phyloP scores from a whole-genome alignment of 2,888 invertebrate genomes.

The Andrena haemorrhoa region DNA sequence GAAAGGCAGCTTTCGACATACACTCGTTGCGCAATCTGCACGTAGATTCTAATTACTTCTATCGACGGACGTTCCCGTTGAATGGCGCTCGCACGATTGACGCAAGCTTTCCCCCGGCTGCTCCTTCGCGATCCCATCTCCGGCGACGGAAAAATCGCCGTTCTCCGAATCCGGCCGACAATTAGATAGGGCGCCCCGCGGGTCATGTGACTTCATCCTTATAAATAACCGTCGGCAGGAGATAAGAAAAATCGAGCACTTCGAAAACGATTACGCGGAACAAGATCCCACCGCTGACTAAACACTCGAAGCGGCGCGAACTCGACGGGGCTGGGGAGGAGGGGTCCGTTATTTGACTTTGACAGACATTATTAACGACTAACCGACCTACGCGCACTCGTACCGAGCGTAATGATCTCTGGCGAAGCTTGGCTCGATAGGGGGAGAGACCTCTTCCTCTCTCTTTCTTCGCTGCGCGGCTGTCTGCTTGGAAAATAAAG shows the following conservation, averaged over 20 bases:
- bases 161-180: neutral
- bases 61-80: no score
- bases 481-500: conserved; percentile 52
- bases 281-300: conserved; percentile 42
- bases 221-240: conserved; percentile 45
- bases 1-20: no score
- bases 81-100: no score
- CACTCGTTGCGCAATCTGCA: no score
- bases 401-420: conserved; percentile 45
- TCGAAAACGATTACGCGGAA: conserved; percentile 52
- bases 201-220: conserved; percentile 44
- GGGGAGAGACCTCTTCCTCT: conserved; percentile 8
- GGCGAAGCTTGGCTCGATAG: conserved; percentile 39
- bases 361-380: conserved; percentile 66
- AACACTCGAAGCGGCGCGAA: conserved; percentile 26
- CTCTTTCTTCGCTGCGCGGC: neutral
- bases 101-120: neutral
- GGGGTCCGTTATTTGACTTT: conserved; percentile 52
- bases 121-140: neutral
- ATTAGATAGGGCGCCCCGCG: neutral
- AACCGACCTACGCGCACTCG: conserved; percentile 44
- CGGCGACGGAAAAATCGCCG: neutral
- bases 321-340: neutral
- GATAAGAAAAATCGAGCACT: conserved; percentile 52
- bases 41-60: no score